phyloP scores from a whole-genome alignment of 37 sponge, comb jelly and placozoan genomes.

The Haliclona indistincta region DNA sequence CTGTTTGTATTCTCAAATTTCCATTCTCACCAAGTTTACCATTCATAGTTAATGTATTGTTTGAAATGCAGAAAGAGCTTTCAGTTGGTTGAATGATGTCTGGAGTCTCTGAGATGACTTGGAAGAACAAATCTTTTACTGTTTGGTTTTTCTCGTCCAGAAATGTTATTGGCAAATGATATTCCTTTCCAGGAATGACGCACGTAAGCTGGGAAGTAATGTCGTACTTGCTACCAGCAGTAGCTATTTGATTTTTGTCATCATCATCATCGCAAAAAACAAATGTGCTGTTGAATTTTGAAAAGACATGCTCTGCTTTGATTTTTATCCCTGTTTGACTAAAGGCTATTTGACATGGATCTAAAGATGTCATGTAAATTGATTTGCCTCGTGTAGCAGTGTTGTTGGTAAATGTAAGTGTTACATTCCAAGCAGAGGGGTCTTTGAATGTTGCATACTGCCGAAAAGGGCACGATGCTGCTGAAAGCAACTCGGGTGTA shows the following conservation, averaged over 20 bases:
- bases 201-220: not conserved
- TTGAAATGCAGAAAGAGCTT: not conserved
- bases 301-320: not conserved
- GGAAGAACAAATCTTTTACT: not conserved
- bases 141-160: not conserved
- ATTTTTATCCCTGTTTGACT: not conserved
- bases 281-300: not conserved
- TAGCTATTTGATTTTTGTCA: not conserved
- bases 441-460: not conserved
- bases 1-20: not conserved
- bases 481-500: not conserved
- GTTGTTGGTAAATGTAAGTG: not conserved
- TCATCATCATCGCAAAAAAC: not conserved
- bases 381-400: not conserved
- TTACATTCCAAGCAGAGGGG: not conserved
- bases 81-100: not conserved
- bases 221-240: not conserved
- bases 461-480: not conserved
- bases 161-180: not conserved
- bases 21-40: not conserved
- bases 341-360: constrained; percentile 1
- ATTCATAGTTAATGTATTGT: not conserved
- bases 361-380: not conserved
- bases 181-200: not conserved
- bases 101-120: not conserved